Evolutionary conservation across 2,113 vertebrate species (phyloP).

Genomic region (Hyla sarda): DNA sequence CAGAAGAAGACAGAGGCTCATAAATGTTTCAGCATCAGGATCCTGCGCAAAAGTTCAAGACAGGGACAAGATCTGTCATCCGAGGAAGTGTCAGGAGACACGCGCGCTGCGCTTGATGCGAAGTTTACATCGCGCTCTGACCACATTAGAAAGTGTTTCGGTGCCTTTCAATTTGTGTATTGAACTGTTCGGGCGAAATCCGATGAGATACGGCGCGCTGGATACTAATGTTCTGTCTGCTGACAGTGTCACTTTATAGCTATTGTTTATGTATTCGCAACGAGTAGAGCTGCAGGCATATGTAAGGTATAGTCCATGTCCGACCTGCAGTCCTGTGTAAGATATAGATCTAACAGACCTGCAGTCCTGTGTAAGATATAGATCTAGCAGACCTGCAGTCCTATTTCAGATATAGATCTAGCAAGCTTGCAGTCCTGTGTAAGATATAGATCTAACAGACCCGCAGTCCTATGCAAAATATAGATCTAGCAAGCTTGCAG

Average conservation of each 20-base stretch:
- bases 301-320: too few relatives aligned
- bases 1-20: constrained; percentile 1
- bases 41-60: constrained; percentile 39
- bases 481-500: too few relatives aligned
- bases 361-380: too few relatives aligned
- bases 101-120: constrained; percentile 11
- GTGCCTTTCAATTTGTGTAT: neutral
- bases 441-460: too few relatives aligned
- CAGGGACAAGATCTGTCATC: constrained; percentile 37
- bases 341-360: too few relatives aligned
- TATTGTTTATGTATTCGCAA: neutral
- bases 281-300: too few relatives aligned
- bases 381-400: too few relatives aligned
- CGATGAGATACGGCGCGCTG: neutral
- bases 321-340: too few relatives aligned
- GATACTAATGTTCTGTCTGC: neutral
- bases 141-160: neutral
- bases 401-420: too few relatives aligned
- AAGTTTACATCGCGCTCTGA: neutral
- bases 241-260: neutral
- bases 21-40: constrained; percentile 46
- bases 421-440: too few relatives aligned
- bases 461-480: too few relatives aligned
- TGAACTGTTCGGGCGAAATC: neutral
- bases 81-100: constrained; percentile 13